phyloP scores from a whole-genome alignment of 2,797 vertebrate species.

The Phrynocephalus vlangalii region DNA sequence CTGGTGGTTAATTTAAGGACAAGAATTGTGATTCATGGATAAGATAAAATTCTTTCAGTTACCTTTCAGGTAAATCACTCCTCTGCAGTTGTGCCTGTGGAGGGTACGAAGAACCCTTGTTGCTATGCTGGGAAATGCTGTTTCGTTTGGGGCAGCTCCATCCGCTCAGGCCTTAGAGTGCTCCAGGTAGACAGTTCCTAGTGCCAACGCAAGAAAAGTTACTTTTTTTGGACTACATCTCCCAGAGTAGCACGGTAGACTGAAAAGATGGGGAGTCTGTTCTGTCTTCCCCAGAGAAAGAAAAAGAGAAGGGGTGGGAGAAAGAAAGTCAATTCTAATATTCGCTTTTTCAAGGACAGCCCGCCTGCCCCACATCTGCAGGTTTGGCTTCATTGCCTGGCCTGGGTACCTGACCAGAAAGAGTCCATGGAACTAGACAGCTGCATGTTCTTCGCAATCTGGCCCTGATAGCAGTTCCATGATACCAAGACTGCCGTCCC shows the following conservation, averaged over 20 bases:
- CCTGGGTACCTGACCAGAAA: background rate
- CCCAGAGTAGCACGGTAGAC: too few relatives aligned
- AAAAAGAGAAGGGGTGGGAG: background rate
- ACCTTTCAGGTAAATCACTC: background rate
- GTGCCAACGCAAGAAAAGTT: background rate
- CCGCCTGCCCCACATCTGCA: background rate
- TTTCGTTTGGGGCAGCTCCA: background rate
- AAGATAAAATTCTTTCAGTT: background rate
- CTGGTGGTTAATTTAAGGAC: too few relatives aligned
- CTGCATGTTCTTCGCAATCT: background rate
- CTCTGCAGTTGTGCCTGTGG: background rate
- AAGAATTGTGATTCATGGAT: too few relatives aligned
- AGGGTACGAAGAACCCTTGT: background rate
- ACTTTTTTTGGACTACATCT: too few relatives aligned
- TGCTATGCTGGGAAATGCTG: background rate
- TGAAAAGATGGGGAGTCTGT: background rate
- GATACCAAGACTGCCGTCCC: background rate
- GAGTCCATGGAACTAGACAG: background rate
- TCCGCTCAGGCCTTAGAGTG: background rate
- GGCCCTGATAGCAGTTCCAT: background rate
- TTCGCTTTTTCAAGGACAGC: background rate
- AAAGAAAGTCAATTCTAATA: background rate
- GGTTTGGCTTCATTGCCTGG: background rate
- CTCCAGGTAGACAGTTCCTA: background rate
- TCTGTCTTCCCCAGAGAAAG: background rate